A percentile compares a stretch with the other conserved stretches of the same genome.
These are phyloP conservation scores for Perodicticus potto DNA, from an alignment of 2,797 vertebrate species.

Conservation along the genomic window DNA sequence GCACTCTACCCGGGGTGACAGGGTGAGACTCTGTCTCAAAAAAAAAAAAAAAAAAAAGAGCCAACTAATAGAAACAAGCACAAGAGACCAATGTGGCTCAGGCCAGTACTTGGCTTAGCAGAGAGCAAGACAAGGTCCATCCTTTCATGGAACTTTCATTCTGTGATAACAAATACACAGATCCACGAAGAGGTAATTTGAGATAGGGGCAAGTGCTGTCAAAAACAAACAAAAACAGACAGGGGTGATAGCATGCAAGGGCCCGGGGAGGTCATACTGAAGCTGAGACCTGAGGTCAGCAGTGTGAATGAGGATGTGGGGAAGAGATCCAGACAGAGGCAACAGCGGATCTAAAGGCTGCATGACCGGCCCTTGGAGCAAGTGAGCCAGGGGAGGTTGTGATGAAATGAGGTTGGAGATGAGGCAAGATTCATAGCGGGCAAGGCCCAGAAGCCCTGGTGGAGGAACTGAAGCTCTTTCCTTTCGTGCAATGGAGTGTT, in stretches of 20 bases:
- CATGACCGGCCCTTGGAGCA: neutral
- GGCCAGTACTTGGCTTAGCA: neutral
- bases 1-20: too few relatives aligned
- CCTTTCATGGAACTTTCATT: neutral
- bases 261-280: neutral
- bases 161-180: neutral
- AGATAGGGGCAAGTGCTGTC: neutral
- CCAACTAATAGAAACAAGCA: neutral
- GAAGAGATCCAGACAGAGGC: neutral
- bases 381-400: neutral
- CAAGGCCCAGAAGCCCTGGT: neutral
- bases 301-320: neutral
- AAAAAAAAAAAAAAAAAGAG: too few relatives aligned
- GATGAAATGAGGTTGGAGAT: too few relatives aligned
- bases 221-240: neutral
- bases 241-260: accelerated
- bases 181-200: neutral
- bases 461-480: neutral
- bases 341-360: neutral
- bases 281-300: neutral
- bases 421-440: neutral
- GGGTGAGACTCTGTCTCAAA: too few relatives aligned
- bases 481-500: accelerated
- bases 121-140: neutral
- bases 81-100: neutral